Conservation (phyloP, 2,797 vertebrate species). For the Sebastes alutus region DNA sequence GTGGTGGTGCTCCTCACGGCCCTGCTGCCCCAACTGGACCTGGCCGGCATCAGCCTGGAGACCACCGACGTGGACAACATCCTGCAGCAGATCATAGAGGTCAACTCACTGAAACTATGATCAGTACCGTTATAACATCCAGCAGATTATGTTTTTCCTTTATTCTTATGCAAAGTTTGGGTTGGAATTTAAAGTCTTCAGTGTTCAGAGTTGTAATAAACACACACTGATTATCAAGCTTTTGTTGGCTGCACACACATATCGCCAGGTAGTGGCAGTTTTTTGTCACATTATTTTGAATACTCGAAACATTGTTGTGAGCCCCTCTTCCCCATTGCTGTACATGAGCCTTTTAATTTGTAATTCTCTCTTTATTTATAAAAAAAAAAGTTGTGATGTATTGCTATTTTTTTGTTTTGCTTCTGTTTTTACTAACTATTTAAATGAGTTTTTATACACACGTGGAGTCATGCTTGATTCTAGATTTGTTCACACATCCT, state of each 20-base stretch:
- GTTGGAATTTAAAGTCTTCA: background rate
- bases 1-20: conserved; percentile 84
- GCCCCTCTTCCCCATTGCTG: background rate
- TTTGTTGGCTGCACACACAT: background rate
- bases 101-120: conserved; percentile 76
- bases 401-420: background rate
- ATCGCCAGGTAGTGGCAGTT: background rate
- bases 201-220: background rate
- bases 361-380: background rate
- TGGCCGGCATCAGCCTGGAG: conserved; percentile 83
- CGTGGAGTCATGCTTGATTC: background rate
- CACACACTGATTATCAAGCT: background rate
- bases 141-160: background rate
- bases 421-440: conserved; percentile 8
- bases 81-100: conserved; percentile 87
- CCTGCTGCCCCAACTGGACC: conserved; percentile 84
- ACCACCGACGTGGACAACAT: conserved; percentile 84
- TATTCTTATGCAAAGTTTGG: background rate
- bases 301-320: background rate
- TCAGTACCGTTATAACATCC: background rate
- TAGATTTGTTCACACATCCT: background rate
- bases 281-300: background rate
- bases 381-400: background rate
- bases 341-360: background rate
- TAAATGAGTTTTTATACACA: conserved; percentile 13